Base-by-base conservation (phyloP, 2,888 invertebrate genomes). In the Adela reaumurella region DNA sequence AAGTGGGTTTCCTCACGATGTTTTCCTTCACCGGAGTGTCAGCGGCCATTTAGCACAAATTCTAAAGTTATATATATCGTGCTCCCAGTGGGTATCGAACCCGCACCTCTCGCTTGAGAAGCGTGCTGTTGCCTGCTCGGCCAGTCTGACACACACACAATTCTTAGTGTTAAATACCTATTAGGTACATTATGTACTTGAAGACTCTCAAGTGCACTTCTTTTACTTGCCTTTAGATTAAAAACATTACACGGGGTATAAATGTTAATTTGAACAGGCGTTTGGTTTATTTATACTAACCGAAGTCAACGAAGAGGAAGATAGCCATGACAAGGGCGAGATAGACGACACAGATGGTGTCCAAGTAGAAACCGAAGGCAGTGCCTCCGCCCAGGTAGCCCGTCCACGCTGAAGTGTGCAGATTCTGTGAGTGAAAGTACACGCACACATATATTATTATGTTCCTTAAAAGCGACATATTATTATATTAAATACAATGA, bases 351-450 rank as follows among this genome's bases (percentile, higher is more conserved):
- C 88, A 88, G 10, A 91, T 64, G 50, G 83, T 73, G 60, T 94
- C 94, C 53, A 93, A 69, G 63, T 87, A 84, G 19, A 92, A 68
- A 2, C 90, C 92, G 52, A 94, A 86, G 56, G 89, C 88, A 0
- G 84, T 70, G 3, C 83, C 79, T 0, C 85, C 81, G 0, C 83
- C 78, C 29, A 89, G 59, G 54, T 83, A 86, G 17, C 88, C 79
- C 61, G 81, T 87, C 78, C 86, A 89, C 0, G 89, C 82, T 45
- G 88, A 83, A 0, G 87, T 82, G 61, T 92, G 89, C 2, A 83
- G 65, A 61, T 92, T 84, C 81, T 88, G 68, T 52, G 18, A 17
- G 29, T 20, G 19, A 20, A n/a, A 20, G 17, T n/a, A n/a, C 4
- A 46, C 20, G 18, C 20, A n/a, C 10, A 11, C n/a, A 19, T 6